Conservation (phyloP, 2,888 invertebrate genomes). For the Micropterix aruncella region DNA sequence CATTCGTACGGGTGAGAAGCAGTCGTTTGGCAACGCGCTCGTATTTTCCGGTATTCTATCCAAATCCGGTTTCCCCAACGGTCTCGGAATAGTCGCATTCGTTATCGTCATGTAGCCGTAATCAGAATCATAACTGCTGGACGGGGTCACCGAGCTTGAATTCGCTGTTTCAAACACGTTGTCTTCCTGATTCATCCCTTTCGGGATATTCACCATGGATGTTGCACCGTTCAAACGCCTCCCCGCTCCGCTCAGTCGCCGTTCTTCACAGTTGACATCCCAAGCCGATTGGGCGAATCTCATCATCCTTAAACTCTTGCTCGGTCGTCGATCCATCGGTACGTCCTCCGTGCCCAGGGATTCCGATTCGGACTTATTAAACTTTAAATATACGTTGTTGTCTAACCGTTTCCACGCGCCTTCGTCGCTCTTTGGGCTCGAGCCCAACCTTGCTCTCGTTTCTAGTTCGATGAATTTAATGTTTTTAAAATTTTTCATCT, state of each 20-base stretch:
- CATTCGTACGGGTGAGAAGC: constrained; percentile 31
- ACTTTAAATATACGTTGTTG: neutral
- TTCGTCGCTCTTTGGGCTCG: too few species aligned
- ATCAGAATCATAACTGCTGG: constrained; percentile 42
- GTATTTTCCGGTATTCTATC: constrained; percentile 25
- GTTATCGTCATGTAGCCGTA: constrained; percentile 49
- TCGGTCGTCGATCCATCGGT: constrained; percentile 10
- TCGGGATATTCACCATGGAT: constrained; percentile 11
- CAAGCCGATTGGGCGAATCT: neutral
- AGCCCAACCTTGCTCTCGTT: too few species aligned
- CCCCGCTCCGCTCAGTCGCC: constrained; percentile 7
- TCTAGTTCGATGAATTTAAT: too few species aligned
- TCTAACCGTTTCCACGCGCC: neutral
- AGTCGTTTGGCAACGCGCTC: constrained; percentile 35
- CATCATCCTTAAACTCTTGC: constrained; percentile 9
- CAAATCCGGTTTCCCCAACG: constrained; percentile 28
- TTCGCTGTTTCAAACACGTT: constrained; percentile 9
- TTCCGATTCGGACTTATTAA: neutral
- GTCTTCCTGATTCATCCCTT: constrained; percentile 13
- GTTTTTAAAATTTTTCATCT: too few species aligned
- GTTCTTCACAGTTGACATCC: constrained; percentile 4
- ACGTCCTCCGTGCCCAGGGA: neutral
- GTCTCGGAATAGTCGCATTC: constrained; percentile 41
- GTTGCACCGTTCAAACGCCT: neutral
- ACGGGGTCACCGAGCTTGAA: constrained; percentile 8